Evolutionary conservation across 2,797 vertebrate genomes (phyloP).

Genomic region (Tachyglossus aculeatus): DNA sequence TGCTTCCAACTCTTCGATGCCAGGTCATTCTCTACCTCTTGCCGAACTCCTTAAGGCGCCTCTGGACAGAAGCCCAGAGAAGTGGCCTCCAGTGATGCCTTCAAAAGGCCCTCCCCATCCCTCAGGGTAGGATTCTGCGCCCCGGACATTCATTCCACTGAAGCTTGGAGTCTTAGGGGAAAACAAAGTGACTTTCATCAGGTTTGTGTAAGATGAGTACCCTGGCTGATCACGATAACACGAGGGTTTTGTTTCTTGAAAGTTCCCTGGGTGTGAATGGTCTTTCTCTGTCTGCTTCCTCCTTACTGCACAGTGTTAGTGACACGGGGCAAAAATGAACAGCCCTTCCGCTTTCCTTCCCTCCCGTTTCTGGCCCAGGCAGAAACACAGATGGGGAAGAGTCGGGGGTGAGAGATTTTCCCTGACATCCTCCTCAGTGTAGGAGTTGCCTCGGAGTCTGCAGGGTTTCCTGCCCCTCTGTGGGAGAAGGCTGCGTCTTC

Average conservation of each 20-base stretch:
- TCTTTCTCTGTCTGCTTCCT: constrained; percentile 37
- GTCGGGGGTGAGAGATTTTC: neutral
- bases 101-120: neutral
- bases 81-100: too few species aligned
- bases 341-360: neutral
- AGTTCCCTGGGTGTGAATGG: constrained; percentile 56
- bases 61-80: too few species aligned
- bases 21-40: too few species aligned
- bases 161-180: constrained; percentile 26
- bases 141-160: neutral
- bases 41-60: too few species aligned
- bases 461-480: too few species aligned
- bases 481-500: too few species aligned
- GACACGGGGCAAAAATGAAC: constrained; percentile 4
- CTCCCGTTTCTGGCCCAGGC: neutral
- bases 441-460: too few species aligned
- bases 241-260: constrained; percentile 47
- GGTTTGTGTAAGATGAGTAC: constrained; percentile 52
- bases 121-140: constrained; percentile 11
- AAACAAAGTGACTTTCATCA: constrained; percentile 59
- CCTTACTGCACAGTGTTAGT: neutral
- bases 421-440: neutral
- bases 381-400: neutral
- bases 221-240: constrained; percentile 45
- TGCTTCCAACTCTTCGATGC: too few species aligned